These are phyloP conservation scores for Strongylocentrotus purpuratus DNA, from an alignment of 35 echinoderm and acorn worm genomes.

Conservation along the genomic window DNA sequence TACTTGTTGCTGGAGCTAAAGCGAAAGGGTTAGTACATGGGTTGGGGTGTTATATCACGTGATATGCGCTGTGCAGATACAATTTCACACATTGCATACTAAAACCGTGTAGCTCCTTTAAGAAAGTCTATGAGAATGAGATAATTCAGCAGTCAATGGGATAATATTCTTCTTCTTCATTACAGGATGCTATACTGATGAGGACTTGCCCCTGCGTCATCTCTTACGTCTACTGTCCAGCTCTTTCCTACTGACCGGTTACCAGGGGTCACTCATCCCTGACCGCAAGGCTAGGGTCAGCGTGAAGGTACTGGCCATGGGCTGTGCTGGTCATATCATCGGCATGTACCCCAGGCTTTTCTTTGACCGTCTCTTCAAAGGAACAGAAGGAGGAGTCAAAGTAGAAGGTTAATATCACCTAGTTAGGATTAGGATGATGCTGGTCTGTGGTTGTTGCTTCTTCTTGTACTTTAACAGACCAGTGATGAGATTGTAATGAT, in stretches of 20 bases:
- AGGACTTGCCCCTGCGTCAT: constrained; percentile 79
- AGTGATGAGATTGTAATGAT: too few species aligned
- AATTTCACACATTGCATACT: too few species aligned
- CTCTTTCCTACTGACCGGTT: constrained; percentile 86
- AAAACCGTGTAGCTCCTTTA: too few species aligned
- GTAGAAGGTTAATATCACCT: constrained; percentile 19
- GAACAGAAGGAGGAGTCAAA: constrained; percentile 46
- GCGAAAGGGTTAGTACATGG: too few species aligned
- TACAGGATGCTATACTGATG: constrained; percentile 87
- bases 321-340: constrained; percentile 75
- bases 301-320: constrained; percentile 80
- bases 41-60: too few species aligned
- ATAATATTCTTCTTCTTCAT: background rate
- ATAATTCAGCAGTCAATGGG: too few species aligned
- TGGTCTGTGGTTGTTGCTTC: too few species aligned
- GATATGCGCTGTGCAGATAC: too few species aligned
- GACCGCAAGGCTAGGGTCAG: constrained; percentile 86
- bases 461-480: too few species aligned
- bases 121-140: too few species aligned
- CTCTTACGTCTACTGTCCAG: constrained; percentile 72
- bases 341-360: constrained; percentile 82
- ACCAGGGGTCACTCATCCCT: constrained; percentile 66
- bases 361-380: constrained; percentile 80
- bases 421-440: background rate
- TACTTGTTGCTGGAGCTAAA: too few species aligned